Base-by-base conservation (phyloP, 2,113 vertebrate genomes). In the Xyliphius kryptos region DNA sequence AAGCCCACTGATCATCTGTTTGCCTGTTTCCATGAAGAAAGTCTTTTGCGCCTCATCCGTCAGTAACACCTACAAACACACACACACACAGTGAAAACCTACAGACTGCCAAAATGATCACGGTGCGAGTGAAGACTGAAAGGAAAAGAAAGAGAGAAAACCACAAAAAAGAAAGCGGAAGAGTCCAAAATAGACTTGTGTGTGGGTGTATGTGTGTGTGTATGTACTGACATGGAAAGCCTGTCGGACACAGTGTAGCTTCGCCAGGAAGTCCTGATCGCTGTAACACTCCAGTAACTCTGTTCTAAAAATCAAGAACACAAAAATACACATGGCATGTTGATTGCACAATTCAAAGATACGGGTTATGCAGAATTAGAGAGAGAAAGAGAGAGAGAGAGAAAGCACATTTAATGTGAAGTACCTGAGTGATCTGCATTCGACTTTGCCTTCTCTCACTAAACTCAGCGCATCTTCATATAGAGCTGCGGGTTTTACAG, bases 21-120 rank as follows among this genome's bases (percentile, higher is more conserved):
- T 96, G 65, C 96, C 96, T 5, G 92, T 92, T 70, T 98, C 93
- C 77, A 92, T 92, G 63, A 97, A 99, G 80, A 97, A 98, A 0
- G 86, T 80, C 58, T 88, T 91, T 77, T 97, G 92, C 56, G 76
- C 87, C 71, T 91, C 89, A 70, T 93, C 90, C 26, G 90, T 67
- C 73, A 99, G 81, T 61, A 99, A 83, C n/a, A 88, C 76, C 96
- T 99, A 59, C 46, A 59, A 17, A 43, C 53, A 64, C 14, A 52
- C 1, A 10, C 9, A 44, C 56, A n/a, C 54, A 8, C n/a, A 7
- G 53, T 38, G 12, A 57, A 47, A 62, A 52, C 19, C 50, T 61
- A 40, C 11, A 32, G 6, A 47, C 21, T n/a, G n/a, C n/a, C n/a
- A n/a, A n/a, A n/a, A n/a, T n/a, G n/a, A n/a, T n/a, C n/a, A n/a